A percentile compares a stretch with the other conserved stretches of the same genome.
phyloP scores from a whole-genome alignment of 2,797 vertebrate species.

The Phataginus tricuspis region DNA sequence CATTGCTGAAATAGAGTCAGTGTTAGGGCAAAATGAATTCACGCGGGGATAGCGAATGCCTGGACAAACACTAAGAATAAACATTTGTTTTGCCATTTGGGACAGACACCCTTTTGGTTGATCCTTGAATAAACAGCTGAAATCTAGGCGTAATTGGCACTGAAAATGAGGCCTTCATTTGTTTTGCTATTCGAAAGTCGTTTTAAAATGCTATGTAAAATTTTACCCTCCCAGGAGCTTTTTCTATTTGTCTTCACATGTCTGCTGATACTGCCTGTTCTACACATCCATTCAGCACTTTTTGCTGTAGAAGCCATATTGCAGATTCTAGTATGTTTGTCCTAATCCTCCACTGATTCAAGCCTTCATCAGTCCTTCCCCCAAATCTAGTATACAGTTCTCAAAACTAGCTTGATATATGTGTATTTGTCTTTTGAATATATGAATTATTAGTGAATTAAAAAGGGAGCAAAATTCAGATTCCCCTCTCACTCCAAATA shows the following conservation, averaged over 20 bases:
- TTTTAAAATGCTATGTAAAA: not conserved
- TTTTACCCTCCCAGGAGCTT: not conserved
- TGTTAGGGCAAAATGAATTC: not conserved
- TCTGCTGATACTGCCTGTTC: not conserved
- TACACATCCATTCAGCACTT: not conserved
- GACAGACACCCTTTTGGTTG: not conserved
- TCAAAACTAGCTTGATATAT: not conserved
- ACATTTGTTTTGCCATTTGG: not conserved
- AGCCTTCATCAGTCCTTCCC: not conserved
- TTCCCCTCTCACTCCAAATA: not conserved
- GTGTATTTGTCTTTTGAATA: not conserved
- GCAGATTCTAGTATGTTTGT: not conserved
- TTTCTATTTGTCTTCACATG: not conserved
- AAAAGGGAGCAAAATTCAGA: not conserved
- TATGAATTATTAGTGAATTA: not conserved
- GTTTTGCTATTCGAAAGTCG: not conserved
- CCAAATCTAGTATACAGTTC: not conserved
- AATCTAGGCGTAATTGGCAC: not conserved
- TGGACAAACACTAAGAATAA: not conserved
- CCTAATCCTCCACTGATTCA: not conserved
- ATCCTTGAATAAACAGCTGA: not conserved
- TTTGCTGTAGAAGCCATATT: not conserved
- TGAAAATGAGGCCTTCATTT: not conserved
- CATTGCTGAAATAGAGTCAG: not conserved
- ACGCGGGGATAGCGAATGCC: not conserved